These are phyloP conservation scores for Nycticryphes semicollaris DNA, from an alignment of 2,113 vertebrate species.

Conservation along the genomic window DNA sequence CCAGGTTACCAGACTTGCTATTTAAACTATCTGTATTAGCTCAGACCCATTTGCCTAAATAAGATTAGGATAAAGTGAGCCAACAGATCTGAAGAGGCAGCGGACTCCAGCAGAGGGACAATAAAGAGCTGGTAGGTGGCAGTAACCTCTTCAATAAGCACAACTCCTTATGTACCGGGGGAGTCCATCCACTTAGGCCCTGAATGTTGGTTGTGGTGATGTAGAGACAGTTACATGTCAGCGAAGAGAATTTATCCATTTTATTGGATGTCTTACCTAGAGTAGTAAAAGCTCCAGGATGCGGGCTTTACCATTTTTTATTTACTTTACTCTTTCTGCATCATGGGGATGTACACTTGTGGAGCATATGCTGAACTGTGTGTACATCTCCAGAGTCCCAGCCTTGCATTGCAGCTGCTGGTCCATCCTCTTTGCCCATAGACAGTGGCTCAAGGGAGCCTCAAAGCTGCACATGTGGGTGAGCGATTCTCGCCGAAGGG, in stretches of 20 bases:
- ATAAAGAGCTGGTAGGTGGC: slow-evolving; percentile 1
- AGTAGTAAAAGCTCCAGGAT: background rate
- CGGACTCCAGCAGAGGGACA: background rate
- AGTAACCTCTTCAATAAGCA: background rate
- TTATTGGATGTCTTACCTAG: background rate
- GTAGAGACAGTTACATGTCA: background rate
- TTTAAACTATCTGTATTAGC: background rate
- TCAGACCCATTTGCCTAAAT: slow-evolving; percentile 12
- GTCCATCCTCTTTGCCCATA: background rate
- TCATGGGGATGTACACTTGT: background rate
- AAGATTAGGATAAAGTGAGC: slow-evolving; percentile 28
- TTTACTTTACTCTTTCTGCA: background rate
- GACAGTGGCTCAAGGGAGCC: background rate
- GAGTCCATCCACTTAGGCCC: background rate
- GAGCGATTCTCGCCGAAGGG: background rate
- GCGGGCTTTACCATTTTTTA: background rate
- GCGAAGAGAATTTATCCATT: background rate
- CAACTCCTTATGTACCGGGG: background rate
- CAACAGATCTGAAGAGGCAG: background rate
- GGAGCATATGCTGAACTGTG: background rate
- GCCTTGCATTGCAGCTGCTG: background rate
- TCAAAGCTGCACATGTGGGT: background rate
- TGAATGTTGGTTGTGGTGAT: background rate
- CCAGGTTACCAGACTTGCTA: background rate
- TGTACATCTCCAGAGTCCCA: background rate